A percentile compares a stretch with the other conserved stretches of the same genome.
Conservation (phyloP, 2,797 vertebrate species). For the Emys orbicularis region DNA sequence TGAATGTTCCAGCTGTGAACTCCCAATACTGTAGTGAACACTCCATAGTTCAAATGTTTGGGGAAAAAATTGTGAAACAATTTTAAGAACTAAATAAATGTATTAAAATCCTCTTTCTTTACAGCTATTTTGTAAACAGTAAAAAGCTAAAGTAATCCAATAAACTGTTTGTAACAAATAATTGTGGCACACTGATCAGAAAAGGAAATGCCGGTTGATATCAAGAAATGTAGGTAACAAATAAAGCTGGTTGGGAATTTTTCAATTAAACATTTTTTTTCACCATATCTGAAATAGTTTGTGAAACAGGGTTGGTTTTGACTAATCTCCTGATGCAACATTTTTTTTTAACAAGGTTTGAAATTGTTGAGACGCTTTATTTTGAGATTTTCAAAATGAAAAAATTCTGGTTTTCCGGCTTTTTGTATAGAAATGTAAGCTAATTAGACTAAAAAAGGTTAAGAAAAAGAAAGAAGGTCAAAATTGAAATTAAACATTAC, state of each 20-base stretch:
- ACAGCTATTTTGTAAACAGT: not conserved
- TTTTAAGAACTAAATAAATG: not conserved
- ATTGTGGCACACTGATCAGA: not conserved
- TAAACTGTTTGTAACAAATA: conserved; percentile 26
- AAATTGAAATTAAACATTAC: not conserved
- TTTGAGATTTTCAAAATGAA: not conserved
- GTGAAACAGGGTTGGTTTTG: not conserved
- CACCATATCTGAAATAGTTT: not conserved
- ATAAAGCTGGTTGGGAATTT: not conserved
- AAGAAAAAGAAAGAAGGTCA: not conserved
- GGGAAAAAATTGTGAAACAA: not conserved
- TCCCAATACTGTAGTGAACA: not conserved
- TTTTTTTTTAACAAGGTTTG: not conserved
- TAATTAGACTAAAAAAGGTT: not conserved
- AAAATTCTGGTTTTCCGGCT: not conserved
- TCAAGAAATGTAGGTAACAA: not conserved
- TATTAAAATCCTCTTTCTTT: not conserved
- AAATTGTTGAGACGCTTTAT: not conserved
- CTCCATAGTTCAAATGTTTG: not conserved
- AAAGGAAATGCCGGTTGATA: not conserved
- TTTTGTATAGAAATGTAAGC: not conserved
- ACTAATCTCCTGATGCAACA: not conserved
- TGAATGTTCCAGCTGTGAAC: not conserved
- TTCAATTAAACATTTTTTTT: not conserved
- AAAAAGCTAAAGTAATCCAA: not conserved